Conservation (phyloP, 2,797 vertebrate species). For the Clamator glandarius region DNA sequence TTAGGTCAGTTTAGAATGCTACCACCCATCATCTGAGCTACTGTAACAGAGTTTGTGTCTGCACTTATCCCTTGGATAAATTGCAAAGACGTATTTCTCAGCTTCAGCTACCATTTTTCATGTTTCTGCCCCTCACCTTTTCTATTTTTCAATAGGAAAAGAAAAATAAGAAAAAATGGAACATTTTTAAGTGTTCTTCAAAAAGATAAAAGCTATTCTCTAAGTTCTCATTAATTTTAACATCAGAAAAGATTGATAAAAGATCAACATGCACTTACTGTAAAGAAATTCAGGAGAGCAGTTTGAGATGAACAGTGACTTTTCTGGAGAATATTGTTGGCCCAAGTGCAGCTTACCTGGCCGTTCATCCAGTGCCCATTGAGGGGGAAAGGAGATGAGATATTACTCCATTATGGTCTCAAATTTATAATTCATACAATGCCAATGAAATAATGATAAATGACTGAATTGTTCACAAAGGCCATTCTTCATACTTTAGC, state of each 20-base stretch:
- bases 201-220: background rate
- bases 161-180: background rate
- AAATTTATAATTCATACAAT: slow-evolving; percentile 74
- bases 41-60: background rate
- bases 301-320: background rate
- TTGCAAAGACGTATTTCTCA: background rate
- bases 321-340: background rate
- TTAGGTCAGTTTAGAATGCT: background rate
- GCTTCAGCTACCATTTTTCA: background rate
- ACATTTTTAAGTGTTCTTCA: background rate
- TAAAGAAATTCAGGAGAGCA: background rate
- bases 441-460: slow-evolving; percentile 73
- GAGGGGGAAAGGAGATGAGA: slow-evolving; percentile 60
- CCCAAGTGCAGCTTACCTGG: slow-evolving; percentile 49
- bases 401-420: slow-evolving; percentile 68
- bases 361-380: slow-evolving; percentile 24
- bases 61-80: background rate
- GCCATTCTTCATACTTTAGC: slow-evolving; percentile 65
- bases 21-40: background rate
- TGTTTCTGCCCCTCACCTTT: background rate
- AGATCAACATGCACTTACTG: background rate
- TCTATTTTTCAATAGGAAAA: background rate
- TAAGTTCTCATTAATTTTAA: background rate
- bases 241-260: background rate
- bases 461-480: slow-evolving; percentile 52